These are phyloP conservation scores for Lasaia peninsularis DNA, from an alignment of 1,140 invertebrate species.

Conservation along the genomic window DNA sequence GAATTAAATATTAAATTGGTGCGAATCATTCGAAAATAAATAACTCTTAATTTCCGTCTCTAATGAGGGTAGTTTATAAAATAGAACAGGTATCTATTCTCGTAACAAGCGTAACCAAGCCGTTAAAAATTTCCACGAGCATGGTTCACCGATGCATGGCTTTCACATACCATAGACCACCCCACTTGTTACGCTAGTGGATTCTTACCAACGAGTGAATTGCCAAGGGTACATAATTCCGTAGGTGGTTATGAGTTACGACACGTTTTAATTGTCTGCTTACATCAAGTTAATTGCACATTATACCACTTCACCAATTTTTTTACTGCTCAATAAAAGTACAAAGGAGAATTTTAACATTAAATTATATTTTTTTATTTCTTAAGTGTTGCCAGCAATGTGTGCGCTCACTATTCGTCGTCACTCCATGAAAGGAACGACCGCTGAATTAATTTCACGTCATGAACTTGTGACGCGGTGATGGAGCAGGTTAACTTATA, in stretches of 20 bases:
- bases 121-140: slow-evolving; percentile 47
- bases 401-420: too few relatives aligned
- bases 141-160: slow-evolving; percentile 54
- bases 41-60: too few relatives aligned
- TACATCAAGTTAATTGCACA: slow-evolving; percentile 18
- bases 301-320: background rate
- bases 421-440: too few relatives aligned
- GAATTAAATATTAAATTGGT: too few relatives aligned
- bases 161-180: slow-evolving; percentile 65
- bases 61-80: too few relatives aligned
- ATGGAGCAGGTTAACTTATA: too few relatives aligned
- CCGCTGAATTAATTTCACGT: too few relatives aligned
- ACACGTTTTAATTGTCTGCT: slow-evolving; percentile 8
- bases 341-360: background rate
- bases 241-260: slow-evolving; percentile 13
- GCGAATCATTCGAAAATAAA: too few relatives aligned
- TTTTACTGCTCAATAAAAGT: slow-evolving; percentile 1
- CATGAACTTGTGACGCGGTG: too few relatives aligned
- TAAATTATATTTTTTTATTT: background rate
- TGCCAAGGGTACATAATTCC: slow-evolving; percentile 34
- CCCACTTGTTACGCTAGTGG: slow-evolving; percentile 67
- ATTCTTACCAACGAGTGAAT: slow-evolving; percentile 33
- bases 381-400: too few relatives aligned
- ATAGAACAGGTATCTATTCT: background rate
- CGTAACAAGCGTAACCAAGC: slow-evolving; percentile 5